Base-by-base conservation (phyloP, 2,797 vertebrate genomes). In the Pteropus rufus region DNA sequence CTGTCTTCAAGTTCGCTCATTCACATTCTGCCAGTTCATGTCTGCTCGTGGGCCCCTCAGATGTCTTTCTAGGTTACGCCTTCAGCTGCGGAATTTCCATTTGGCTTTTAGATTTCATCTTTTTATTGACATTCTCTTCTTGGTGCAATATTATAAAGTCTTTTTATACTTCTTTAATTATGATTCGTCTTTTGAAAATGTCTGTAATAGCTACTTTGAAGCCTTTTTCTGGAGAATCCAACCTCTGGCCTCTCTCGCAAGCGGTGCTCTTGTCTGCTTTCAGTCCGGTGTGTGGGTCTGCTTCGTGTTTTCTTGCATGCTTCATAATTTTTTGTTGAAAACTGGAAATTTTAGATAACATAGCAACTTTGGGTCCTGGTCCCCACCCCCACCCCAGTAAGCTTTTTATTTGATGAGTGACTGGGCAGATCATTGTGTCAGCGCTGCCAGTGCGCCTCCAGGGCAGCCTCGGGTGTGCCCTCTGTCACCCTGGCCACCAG, bases 371-470 rank as follows among this genome's bases (percentile, higher is more conserved):
- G 65, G 8, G 39, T 39, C 7, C 26, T 46, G 36, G 15, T 21
- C 41, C 62, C 90, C 36, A 16, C n/a, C 34, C 44, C 56, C 5
- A 2, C 34, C 67, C 86, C 41, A 12, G 8, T 34, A 7, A 26
- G 26, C 41, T 11, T 72, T 24, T 46, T 46, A 0, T 39, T 56
- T 19, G n/a, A 31, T 31, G 34, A 23, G 65, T 41, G 64, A 41
- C 24, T 10, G 1, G 2, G 19, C 14, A 1, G n/a, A 15, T 80
- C 26, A 5, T 60, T 14, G 58, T 62, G 0, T 29, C 26, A 12
- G 34, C 18, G 2, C n/a, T 8, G 29, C 11, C 2, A 9, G 1
- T 1, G n/a, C 46, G 18, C 31, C 29, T 19, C 26, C 5, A 3
- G 7, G n/a, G n/a, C 72, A 16, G 36, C 23, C 2, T 11, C 46